A percentile compares a stretch with the other conserved stretches of the same genome.
These are phyloP conservation scores for Lycophotia porphyrea DNA, from an alignment of 2,888 invertebrate genomes.

Conservation along the genomic window DNA sequence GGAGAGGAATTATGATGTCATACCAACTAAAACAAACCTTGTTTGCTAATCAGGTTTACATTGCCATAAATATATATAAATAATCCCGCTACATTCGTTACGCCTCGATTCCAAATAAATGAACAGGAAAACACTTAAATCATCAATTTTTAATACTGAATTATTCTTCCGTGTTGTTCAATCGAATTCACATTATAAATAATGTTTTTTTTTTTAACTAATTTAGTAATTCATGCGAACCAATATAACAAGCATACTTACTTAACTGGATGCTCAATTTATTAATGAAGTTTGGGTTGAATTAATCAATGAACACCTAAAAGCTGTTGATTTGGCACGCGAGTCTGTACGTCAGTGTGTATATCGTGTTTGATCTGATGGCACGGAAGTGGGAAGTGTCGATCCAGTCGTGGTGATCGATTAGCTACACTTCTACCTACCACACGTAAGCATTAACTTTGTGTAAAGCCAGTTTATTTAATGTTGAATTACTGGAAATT, in stretches of 20 bases:
- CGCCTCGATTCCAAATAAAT: constrained; percentile 32
- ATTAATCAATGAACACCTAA: constrained; percentile 18
- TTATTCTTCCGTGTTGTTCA: constrained; percentile 46
- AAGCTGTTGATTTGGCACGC: constrained; percentile 15
- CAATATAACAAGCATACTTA: constrained; percentile 19
- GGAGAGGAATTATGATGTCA: background rate
- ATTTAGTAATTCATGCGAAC: constrained; percentile 20
- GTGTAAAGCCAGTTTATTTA: constrained; percentile 14
- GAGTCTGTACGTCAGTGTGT: constrained; percentile 16
- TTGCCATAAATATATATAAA: constrained; percentile 7
- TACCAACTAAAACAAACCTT: constrained; percentile 5
- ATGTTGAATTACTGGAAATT: constrained; percentile 8
- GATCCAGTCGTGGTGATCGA: constrained; percentile 47
- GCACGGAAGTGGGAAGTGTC: constrained; percentile 60
- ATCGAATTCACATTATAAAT: constrained; percentile 28
- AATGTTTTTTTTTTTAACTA: constrained; percentile 8
- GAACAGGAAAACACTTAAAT: constrained; percentile 28
- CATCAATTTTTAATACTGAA: constrained; percentile 17
- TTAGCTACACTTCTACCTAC: constrained; percentile 38
- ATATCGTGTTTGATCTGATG: constrained; percentile 41
- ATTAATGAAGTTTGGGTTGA: constrained; percentile 22
- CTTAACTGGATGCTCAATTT: constrained; percentile 7
- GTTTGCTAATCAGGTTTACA: constrained; percentile 3
- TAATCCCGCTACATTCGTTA: constrained; percentile 26
- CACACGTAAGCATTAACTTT: constrained; percentile 14